Percentiles rank a stretch among this genome's conserved stretches.
Evolutionary conservation across 2,113 vertebrate genomes (phyloP).

Genomic region (Varanus komodoensis): DNA sequence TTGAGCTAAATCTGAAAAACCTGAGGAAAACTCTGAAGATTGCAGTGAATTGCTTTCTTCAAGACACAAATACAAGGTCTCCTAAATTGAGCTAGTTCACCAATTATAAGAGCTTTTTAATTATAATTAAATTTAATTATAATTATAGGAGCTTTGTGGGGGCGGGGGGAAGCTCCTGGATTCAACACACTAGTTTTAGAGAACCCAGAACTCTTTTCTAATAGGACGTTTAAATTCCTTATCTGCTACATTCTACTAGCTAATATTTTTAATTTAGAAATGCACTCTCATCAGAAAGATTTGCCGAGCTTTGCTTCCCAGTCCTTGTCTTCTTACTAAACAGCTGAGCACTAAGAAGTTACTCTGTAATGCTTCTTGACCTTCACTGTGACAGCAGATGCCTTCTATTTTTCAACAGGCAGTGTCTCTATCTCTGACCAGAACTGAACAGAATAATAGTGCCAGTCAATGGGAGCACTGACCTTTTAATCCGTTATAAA

Average conservation of each 20-base stretch:
- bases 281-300: not conserved
- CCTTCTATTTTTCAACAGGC: not conserved
- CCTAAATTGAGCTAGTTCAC: not conserved
- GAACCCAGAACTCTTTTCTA: not conserved
- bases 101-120: too few relatives aligned
- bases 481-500: slow-evolving; percentile 10
- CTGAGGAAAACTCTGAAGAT: not conserved
- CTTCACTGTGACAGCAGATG: not conserved
- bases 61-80: not conserved
- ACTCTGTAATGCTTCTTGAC: slow-evolving; percentile 11
- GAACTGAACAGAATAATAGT: slow-evolving; percentile 11
- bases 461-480: not conserved
- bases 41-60: not conserved
- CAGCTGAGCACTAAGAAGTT: not conserved
- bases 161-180: not conserved
- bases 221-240: not conserved
- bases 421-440: not conserved
- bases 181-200: not conserved
- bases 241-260: not conserved
- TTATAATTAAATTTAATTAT: too few relatives aligned
- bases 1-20: not conserved
- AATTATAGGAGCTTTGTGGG: not conserved
- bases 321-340: not conserved
- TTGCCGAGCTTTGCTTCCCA: not conserved
- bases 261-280: slow-evolving; percentile 14